Conservation (phyloP, 1,140 invertebrate genomes). For the Drosophila sucinea region DNA sequence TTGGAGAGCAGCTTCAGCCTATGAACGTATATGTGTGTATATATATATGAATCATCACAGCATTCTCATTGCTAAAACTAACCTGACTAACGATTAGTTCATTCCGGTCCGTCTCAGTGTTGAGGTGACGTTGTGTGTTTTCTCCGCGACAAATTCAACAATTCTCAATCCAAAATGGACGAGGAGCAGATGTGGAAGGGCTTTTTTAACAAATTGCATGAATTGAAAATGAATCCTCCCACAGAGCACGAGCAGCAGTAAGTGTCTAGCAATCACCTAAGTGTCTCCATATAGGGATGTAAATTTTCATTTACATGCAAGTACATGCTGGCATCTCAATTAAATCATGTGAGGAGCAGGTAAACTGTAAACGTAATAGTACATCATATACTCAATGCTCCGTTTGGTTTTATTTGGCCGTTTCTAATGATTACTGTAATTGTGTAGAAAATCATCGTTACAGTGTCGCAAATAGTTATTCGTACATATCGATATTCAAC, state of each 20-base stretch:
- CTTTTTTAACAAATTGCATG: constrained; percentile 86
- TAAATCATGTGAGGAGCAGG: not conserved
- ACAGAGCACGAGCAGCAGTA: constrained; percentile 87
- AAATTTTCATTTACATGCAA: constrained; percentile 10
- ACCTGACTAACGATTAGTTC: constrained; percentile 16
- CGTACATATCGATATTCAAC: constrained; percentile 3
- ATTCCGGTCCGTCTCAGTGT: constrained; percentile 16
- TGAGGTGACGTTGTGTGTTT: constrained; percentile 14
- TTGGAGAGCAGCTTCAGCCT: constrained; percentile 18
- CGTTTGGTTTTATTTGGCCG: not conserved
- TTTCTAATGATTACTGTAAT: constrained; percentile 11
- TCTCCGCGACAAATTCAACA: constrained; percentile 5
- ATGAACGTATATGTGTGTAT: not conserved
- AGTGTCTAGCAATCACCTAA: constrained; percentile 50
- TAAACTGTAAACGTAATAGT: not conserved
- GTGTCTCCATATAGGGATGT: constrained; percentile 2
- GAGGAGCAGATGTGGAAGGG: constrained; percentile 89
- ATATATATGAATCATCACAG: constrained; percentile 15
- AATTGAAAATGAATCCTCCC: constrained; percentile 85
- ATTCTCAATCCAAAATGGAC: constrained; percentile 51
- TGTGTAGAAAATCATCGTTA: not conserved
- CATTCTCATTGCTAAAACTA: constrained; percentile 12
- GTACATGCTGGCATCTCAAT: constrained; percentile 3
- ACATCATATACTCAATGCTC: not conserved
- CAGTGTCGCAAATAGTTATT: not conserved